Conservation (phyloP, 1,140 invertebrate genomes). For the Polyergus mexicanus region DNA sequence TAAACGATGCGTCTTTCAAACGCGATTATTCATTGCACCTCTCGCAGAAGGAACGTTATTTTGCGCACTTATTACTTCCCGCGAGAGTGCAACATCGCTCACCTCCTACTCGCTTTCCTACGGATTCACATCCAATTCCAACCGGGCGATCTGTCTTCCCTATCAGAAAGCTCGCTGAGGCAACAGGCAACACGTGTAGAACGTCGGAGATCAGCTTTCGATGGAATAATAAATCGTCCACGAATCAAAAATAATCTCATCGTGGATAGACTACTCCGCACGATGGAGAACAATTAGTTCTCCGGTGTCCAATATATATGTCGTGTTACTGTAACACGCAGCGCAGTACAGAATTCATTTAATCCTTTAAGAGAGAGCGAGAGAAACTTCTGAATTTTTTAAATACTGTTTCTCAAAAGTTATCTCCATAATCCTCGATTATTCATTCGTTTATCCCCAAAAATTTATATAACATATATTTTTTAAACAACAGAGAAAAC, state of each 20-base stretch:
- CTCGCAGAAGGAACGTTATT: conserved; percentile 58
- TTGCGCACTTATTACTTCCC: conserved; percentile 67
- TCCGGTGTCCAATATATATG: conserved; percentile 46
- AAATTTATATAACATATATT: not conserved
- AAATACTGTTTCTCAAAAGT: not conserved
- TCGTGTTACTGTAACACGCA: conserved; percentile 29
- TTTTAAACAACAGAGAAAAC: not conserved
- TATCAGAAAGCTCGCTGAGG: conserved; percentile 71
- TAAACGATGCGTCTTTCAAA: conserved; percentile 64
- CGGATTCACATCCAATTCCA: conserved; percentile 67
- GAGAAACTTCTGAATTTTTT: not conserved
- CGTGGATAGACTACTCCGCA: conserved; percentile 24
- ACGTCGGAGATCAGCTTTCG: conserved; percentile 70
- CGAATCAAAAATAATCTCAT: conserved; percentile 43
- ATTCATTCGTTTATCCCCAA: not conserved
- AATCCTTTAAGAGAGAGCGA: not conserved
- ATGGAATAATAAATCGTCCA: conserved; percentile 69
- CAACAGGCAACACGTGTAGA: conserved; percentile 73
- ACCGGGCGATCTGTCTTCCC: conserved; percentile 67
- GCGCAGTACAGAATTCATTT: conserved; percentile 2
- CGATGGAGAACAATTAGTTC: conserved; percentile 47
- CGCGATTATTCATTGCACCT: conserved; percentile 69
- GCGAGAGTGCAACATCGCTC: conserved; percentile 45
- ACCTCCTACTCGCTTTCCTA: conserved; percentile 72
- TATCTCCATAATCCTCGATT: not conserved